These are phyloP conservation scores for Achlya flavicornis DNA, from an alignment of 2,888 invertebrate genomes.

Conservation along the genomic window DNA sequence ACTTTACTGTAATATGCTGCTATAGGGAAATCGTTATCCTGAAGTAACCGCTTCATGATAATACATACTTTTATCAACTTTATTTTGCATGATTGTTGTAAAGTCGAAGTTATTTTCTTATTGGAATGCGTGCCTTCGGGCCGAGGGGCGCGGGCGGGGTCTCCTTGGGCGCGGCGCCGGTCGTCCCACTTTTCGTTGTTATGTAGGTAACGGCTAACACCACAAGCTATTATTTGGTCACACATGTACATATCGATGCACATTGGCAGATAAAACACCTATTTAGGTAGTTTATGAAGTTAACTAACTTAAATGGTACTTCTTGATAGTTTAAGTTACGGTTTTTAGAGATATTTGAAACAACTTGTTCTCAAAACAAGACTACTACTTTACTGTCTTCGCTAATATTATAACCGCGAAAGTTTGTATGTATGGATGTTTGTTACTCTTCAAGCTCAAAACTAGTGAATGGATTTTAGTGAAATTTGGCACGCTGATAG, in stretches of 20 bases:
- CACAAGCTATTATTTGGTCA: background rate
- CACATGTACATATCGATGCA: background rate
- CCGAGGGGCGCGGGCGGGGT: constrained; percentile 48
- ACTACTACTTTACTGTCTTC: too few relatives aligned
- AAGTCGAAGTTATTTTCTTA: constrained; percentile 45
- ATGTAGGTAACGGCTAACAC: constrained; percentile 31
- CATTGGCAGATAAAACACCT: background rate
- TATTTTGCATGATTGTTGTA: constrained; percentile 21
- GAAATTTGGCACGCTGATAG: too few relatives aligned
- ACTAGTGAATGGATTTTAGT: too few relatives aligned
- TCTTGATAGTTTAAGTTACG: too few relatives aligned
- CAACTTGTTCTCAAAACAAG: too few relatives aligned
- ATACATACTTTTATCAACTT: background rate
- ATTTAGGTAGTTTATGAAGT: background rate
- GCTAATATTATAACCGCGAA: too few relatives aligned
- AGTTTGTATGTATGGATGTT: too few relatives aligned
- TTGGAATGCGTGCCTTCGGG: constrained; percentile 43
- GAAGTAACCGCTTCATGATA: background rate
- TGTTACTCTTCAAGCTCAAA: too few relatives aligned
- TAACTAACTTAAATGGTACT: too few relatives aligned
- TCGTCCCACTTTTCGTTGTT: constrained; percentile 66
- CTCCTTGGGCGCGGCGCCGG: constrained; percentile 71
- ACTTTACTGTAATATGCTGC: background rate
- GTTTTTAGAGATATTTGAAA: too few relatives aligned
- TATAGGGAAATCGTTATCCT: background rate